Percentiles rank a stretch among this genome's conserved stretches.
Evolutionary conservation across 2,113 vertebrate species (phyloP).

Genomic region (Oophaga pumilio): DNA sequence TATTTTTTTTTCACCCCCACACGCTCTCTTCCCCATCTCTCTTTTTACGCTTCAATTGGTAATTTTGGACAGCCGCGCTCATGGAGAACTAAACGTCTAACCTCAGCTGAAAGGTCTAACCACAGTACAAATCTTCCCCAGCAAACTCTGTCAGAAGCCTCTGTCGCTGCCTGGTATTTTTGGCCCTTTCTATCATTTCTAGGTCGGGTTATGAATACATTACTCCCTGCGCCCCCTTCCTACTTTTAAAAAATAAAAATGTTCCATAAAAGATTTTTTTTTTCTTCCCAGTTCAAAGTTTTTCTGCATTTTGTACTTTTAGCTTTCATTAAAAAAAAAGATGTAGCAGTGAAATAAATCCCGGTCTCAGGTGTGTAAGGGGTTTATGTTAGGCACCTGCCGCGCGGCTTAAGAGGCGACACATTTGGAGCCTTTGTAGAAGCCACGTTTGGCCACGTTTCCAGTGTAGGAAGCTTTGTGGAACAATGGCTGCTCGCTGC

Average conservation of each 20-base stretch:
- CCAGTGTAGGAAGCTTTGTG: conserved; percentile 54
- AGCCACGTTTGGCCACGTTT: conserved; percentile 49
- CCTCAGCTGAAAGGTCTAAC: conserved; percentile 15
- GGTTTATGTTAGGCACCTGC: background rate
- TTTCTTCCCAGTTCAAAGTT: background rate
- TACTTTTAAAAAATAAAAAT: background rate
- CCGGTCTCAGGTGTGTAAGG: background rate
- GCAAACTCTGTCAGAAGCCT: background rate
- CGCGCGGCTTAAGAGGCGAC: background rate
- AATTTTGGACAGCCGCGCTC: conserved; percentile 22
- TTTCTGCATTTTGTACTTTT: background rate
- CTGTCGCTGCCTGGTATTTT: background rate
- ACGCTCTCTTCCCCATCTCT: background rate
- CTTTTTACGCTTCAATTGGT: conserved; percentile 29
- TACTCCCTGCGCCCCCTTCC: background rate
- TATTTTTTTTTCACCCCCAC: background rate
- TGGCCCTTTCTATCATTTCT: conserved; percentile 16
- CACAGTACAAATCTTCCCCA: background rate
- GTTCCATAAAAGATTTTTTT: conserved; percentile 5
- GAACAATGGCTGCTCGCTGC: conserved; percentile 14
- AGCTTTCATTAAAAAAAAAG: background rate
- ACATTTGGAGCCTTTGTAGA: background rate
- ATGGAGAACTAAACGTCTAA: conserved; percentile 16
- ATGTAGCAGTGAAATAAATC: background rate
- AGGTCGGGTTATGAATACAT: conserved; percentile 18